Evolutionary conservation across 2,113 vertebrate genomes (phyloP).

Genomic region (Halcyon senegalensis): DNA sequence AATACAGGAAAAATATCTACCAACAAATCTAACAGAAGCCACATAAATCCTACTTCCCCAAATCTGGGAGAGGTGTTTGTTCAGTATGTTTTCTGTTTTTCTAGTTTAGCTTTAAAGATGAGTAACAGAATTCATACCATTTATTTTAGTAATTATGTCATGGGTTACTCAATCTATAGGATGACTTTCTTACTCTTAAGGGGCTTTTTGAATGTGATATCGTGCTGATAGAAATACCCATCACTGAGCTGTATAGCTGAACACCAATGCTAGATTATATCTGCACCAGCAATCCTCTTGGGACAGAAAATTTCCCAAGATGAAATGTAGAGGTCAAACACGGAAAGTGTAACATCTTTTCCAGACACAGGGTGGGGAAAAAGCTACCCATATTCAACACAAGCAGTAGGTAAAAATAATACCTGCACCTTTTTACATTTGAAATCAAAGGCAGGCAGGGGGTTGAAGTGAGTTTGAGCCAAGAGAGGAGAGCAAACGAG

Average conservation of each 20-base stretch:
- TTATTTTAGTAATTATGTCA: neutral
- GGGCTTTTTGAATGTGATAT: neutral
- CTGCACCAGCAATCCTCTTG: neutral
- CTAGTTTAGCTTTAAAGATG: neutral
- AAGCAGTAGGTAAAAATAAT: neutral
- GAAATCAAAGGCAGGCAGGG: neutral
- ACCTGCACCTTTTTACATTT: neutral
- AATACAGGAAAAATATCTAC: neutral
- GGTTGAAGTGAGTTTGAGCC: neutral
- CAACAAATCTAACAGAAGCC: neutral
- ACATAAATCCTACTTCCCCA: neutral
- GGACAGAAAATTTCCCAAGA: neutral
- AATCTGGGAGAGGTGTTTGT: neutral
- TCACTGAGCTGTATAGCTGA: neutral
- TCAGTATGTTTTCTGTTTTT: neutral
- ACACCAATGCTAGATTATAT: neutral
- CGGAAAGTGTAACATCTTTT: neutral
- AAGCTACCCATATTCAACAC: neutral
- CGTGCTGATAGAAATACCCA: neutral
- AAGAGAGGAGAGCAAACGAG: neutral
- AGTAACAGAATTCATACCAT: neutral
- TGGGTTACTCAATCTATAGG: neutral
- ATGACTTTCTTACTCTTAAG: neutral
- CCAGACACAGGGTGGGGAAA: neutral
- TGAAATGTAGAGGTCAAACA: neutral